These are phyloP conservation scores for Colletes gigas DNA, from an alignment of 1,140 invertebrate species.

Conservation along the genomic window DNA sequence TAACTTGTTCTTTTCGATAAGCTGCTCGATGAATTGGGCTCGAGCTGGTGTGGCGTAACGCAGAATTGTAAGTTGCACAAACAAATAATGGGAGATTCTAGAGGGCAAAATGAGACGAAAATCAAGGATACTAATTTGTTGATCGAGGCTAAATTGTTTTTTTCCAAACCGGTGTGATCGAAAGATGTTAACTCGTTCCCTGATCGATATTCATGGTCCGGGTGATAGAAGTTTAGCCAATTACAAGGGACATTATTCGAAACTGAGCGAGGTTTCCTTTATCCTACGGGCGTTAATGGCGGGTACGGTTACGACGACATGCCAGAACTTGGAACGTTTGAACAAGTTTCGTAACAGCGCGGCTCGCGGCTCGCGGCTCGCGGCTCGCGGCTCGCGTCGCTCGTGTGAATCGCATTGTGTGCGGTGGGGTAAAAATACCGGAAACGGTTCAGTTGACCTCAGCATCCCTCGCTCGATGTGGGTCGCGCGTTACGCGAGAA, in stretches of 20 bases:
- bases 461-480: not conserved
- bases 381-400: not conserved
- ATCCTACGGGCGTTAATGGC: not conserved
- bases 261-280: not conserved
- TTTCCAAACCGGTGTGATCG: too few species aligned
- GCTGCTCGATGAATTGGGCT: not conserved
- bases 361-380: not conserved
- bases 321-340: not conserved
- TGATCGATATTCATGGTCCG: too few species aligned
- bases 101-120: too few species aligned
- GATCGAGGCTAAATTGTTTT: too few species aligned
- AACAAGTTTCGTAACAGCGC: not conserved
- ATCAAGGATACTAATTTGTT: too few species aligned
- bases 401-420: not conserved
- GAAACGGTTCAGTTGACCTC: not conserved
- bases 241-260: too few species aligned
- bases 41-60: not conserved
- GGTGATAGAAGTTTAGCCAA: too few species aligned
- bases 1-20: conserved; percentile 7
- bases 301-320: not conserved
- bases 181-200: too few species aligned
- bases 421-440: not conserved
- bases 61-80: not conserved
- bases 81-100: too few species aligned
- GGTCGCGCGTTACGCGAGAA: not conserved